Conservation (phyloP, 2,888 invertebrate genomes). For the Melieria picta region DNA sequence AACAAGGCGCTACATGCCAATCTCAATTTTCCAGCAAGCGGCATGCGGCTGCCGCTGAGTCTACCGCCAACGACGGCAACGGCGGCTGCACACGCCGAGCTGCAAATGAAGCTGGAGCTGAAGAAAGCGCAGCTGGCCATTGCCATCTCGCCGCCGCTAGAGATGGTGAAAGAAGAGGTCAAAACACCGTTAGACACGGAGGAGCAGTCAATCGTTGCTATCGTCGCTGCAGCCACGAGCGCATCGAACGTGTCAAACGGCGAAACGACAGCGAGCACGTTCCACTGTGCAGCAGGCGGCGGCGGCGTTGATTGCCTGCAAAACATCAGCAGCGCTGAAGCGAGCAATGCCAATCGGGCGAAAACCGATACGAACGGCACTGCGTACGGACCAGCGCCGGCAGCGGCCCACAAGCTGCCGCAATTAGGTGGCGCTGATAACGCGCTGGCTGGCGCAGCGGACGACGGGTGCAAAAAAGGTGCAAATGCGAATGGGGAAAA, state of each 20-base stretch:
- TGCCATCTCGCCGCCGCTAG: conserved; percentile 37
- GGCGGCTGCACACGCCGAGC: conserved; percentile 22
- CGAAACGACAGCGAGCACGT: not conserved
- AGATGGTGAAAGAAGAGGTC: conserved; percentile 51
- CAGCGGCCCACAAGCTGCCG: not conserved
- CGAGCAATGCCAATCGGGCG: conserved; percentile 22
- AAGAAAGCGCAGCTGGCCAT: conserved; percentile 32
- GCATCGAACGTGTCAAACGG: conserved; percentile 18
- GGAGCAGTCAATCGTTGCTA: conserved; percentile 23
- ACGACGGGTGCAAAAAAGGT: not conserved
- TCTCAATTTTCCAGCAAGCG: not conserved
- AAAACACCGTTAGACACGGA: conserved; percentile 48
- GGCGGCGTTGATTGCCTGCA: conserved; percentile 1
- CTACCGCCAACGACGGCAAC: conserved; percentile 30
- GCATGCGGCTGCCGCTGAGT: not conserved
- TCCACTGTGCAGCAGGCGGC: not conserved
- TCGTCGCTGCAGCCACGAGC: not conserved
- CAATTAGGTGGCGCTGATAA: not conserved
- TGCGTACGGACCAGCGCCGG: not conserved
- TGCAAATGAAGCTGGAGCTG: conserved; percentile 33
- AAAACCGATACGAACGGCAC: conserved; percentile 10
- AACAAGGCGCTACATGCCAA: conserved; percentile 24
- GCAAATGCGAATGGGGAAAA: not conserved
- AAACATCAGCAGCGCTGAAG: conserved; percentile 12
- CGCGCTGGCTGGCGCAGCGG: not conserved